A percentile compares a stretch with the other conserved stretches of the same genome.
phyloP scores from a whole-genome alignment of 2,888 invertebrate genomes.

The Ophioninae sp. region DNA sequence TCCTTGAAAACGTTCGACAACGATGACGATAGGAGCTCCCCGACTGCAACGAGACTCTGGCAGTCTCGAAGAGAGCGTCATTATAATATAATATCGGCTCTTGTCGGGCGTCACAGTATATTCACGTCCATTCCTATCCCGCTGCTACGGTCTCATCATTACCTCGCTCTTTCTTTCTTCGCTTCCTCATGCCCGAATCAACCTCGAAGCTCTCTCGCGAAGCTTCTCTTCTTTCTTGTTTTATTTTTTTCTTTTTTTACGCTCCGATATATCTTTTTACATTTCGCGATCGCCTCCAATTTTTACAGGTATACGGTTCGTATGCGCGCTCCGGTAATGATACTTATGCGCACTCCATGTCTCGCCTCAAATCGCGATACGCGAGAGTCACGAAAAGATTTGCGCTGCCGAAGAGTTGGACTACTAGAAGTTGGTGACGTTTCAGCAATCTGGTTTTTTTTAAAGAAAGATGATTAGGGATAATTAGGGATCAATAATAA shows the following conservation, averaged over 20 bases:
- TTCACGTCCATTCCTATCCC: constrained; percentile 52
- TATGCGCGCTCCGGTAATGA: background rate
- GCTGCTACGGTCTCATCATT: constrained; percentile 50
- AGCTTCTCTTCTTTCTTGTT: background rate
- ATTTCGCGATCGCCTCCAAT: background rate
- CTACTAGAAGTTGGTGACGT: too few relatives aligned
- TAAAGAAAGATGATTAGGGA: too few relatives aligned
- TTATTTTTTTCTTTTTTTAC: too few relatives aligned
- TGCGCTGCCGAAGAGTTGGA: too few relatives aligned
- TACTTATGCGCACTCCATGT: background rate
- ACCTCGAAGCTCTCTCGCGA: constrained; percentile 31
- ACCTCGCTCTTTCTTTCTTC: constrained; percentile 27
- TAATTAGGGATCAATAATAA: too few relatives aligned
- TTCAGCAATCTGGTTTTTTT: too few relatives aligned
- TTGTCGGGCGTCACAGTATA: constrained; percentile 33
- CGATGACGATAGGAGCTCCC: constrained; percentile 33
- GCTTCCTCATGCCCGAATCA: background rate
- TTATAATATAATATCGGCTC: constrained; percentile 66
- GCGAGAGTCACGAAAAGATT: background rate
- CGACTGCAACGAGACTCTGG: constrained; percentile 48
- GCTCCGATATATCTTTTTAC: constrained; percentile 24
- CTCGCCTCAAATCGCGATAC: background rate
- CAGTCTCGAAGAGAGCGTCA: constrained; percentile 64
- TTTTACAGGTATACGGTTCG: background rate
- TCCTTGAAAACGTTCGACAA: constrained; percentile 54